Percentiles rank a stretch among this genome's conserved stretches.
These are phyloP conservation scores for Scaeva pyrastri DNA, from an alignment of 2,888 invertebrate species.

Conservation along the genomic window DNA sequence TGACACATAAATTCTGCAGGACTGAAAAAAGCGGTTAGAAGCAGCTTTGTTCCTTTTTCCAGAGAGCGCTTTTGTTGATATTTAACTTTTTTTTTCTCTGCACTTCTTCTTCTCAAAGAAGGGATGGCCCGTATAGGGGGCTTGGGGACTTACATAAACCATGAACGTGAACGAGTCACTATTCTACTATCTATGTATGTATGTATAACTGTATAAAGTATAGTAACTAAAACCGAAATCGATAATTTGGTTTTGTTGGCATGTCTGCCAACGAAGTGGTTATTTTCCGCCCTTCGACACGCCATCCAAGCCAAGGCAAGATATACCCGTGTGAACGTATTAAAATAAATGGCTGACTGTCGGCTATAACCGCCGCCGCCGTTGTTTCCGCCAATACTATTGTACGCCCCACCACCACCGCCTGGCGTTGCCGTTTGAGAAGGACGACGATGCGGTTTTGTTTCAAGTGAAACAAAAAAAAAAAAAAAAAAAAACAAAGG, in stretches of 20 bases:
- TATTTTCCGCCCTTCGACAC: slow-evolving; percentile 47
- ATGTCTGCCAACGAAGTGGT: slow-evolving; percentile 47
- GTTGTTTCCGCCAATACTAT: no score
- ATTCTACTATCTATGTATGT: slow-evolving; percentile 10
- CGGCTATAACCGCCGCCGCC: no score
- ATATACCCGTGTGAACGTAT: slow-evolving; percentile 50
- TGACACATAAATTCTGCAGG: background rate
- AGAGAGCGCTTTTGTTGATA: background rate
- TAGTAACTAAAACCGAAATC: slow-evolving; percentile 45
- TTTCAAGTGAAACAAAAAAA: slow-evolving; percentile 2
- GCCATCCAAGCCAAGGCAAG: slow-evolving; percentile 39
- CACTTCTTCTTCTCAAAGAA: background rate
- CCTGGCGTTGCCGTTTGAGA: background rate
- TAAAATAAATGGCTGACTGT: slow-evolving; percentile 35
- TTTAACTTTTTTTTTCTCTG: slow-evolving; percentile 17
- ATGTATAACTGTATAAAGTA: no score
- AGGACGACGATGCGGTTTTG: background rate
- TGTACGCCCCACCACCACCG: no score
- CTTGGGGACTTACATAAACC: background rate
- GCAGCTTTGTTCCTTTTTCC: slow-evolving; percentile 3
- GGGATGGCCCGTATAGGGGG: background rate
- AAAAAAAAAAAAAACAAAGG: no score
- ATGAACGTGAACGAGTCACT: slow-evolving; percentile 26
- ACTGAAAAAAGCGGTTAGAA: slow-evolving; percentile 3
- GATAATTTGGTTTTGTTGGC: slow-evolving; percentile 44